Base-by-base conservation (phyloP, 2,888 invertebrate species). In the Dasypogon diadema region DNA sequence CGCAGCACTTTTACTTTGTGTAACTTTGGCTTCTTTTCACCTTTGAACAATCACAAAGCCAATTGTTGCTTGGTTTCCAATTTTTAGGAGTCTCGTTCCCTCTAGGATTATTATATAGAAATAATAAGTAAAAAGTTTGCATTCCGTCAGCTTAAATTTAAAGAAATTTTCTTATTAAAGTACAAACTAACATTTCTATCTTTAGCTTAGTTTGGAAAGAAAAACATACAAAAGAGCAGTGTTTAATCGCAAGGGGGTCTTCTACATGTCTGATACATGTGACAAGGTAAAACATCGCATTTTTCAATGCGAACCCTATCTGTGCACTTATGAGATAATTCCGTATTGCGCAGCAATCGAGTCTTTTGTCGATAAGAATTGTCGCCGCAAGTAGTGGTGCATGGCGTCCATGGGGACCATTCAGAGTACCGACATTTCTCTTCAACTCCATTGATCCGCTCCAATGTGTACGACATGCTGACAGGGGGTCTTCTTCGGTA, bases 391-490 rank as follows among this genome's bases (percentile, higher is more conserved):
- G 88, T 89, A 4, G 88, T 88, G 0, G 90, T 89, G 82, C 92
- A 92, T 0, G 90, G 89, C 2, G 91, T 89, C 92, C 92, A 92
- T 6, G 88, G 87, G n/a, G 91, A 89, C 92, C 92, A 92, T 68
- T 88, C 87, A 0, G 90, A 89, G 81, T 91, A 89, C 37, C 87
- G 86, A 81, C 92, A 92, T 77, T 89, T 89, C 18, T 83, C 85
- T 51, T 74, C 51, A 37, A 21, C 48, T 3, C 54, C 70, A 5
- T 70, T 34, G 6, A 37, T 6, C 14, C 48, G 18, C 8, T 30
- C 70, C 22, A 70, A 54, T 1, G 54, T 70, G 5, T 70, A 24
- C 3, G 74, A 58, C 46, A 46, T 60, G n/a, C 58, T 74, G 5
- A 48, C n/a, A 12, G 58, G 58, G 6, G 30, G 10, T 51, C 30